Evolutionary conservation across 2,797 vertebrate genomes (phyloP).

Genomic region (Myotis planiceps): DNA sequence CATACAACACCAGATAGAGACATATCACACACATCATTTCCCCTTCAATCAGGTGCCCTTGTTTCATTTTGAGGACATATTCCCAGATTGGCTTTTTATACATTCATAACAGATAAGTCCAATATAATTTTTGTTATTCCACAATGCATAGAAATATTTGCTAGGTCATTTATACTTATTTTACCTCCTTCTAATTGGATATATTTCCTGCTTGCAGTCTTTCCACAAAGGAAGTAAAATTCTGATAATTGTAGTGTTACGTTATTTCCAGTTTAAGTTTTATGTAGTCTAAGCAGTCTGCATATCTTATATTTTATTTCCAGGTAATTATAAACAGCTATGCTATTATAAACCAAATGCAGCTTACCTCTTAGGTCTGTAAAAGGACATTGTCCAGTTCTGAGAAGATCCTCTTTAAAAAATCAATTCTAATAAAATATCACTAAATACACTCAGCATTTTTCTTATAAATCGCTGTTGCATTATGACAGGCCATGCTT

Average conservation of each 20-base stretch:
- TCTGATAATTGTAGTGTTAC: neutral
- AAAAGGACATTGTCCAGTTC: neutral
- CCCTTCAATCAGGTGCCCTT: neutral
- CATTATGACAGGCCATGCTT: conserved; percentile 37
- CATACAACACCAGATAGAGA: too few species aligned
- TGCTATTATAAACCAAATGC: neutral
- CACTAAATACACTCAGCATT: neutral
- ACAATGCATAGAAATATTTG: neutral
- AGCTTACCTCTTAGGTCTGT: neutral
- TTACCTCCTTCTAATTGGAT: neutral
- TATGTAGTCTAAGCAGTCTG: neutral
- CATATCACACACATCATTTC: neutral
- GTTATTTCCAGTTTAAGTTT: neutral
- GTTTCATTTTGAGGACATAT: neutral
- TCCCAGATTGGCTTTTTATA: neutral
- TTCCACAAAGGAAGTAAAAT: neutral
- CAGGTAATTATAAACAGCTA: neutral
- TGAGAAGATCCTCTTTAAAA: neutral
- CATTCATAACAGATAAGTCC: neutral
- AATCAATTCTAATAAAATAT: conserved; percentile 10
- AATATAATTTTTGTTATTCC: neutral
- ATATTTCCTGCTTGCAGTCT: neutral
- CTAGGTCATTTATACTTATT: neutral
- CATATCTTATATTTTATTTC: neutral
- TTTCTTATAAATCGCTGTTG: neutral